Percentiles rank a stretch among this genome's conserved stretches.
phyloP scores from a whole-genome alignment of 2,797 vertebrate species.

The Neosilurus hyrtlii region DNA sequence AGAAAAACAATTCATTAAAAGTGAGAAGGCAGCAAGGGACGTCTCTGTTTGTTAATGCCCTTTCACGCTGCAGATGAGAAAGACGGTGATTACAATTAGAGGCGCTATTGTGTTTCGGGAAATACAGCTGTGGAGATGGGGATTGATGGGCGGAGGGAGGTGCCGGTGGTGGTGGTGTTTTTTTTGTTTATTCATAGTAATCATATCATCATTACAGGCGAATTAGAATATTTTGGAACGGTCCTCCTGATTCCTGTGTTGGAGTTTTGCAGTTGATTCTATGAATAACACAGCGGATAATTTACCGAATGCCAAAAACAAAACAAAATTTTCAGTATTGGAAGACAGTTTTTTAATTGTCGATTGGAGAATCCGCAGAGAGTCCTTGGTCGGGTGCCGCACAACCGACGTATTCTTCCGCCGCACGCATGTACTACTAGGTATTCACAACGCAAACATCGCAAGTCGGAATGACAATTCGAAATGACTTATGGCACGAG shows the following conservation, averaged over 20 bases:
- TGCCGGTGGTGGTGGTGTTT: background rate
- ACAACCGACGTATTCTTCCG: too few species aligned
- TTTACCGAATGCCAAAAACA: background rate
- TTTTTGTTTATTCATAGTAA: conserved; percentile 56
- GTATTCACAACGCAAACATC: too few species aligned
- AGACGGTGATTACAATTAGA: conserved; percentile 56
- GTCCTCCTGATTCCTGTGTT: conserved; percentile 49
- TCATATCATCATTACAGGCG: conserved; percentile 61
- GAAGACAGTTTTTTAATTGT: background rate
- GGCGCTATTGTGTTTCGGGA: conserved; percentile 49
- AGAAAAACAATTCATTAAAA: conserved; percentile 45
- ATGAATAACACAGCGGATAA: background rate
- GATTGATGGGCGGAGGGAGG: conserved; percentile 33
- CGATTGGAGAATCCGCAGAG: too few species aligned
- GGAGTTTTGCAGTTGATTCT: conserved; percentile 38
- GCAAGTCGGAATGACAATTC: too few species aligned
- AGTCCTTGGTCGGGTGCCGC: too few species aligned
- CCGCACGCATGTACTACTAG: too few species aligned
- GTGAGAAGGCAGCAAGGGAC: conserved; percentile 44
- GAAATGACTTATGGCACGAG: too few species aligned
- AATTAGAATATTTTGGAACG: conserved; percentile 55
- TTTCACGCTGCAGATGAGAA: conserved; percentile 44
- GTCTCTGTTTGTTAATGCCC: conserved; percentile 48
- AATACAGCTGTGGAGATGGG: conserved; percentile 48
- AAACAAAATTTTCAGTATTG: background rate